Evolutionary conservation across 2,797 vertebrate species (phyloP), one percentile per base, ranked within the genome.

Genomic region (Myoxocephalus aenaeus): DNA sequence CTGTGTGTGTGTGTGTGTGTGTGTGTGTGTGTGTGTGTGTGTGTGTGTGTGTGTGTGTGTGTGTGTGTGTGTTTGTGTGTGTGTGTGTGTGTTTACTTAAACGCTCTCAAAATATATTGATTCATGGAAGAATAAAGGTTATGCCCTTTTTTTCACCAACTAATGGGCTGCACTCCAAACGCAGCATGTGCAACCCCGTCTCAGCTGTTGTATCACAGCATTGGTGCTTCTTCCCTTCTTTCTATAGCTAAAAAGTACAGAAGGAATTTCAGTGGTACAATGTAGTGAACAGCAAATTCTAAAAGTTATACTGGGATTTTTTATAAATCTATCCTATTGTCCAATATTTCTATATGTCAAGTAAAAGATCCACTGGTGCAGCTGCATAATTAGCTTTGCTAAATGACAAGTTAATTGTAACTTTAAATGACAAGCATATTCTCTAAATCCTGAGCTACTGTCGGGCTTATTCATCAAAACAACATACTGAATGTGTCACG

Each of bases 151-250:
- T 56, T 20, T 9, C 42, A 51, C 64, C 18, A 65, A 56, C 25
- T 65, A 51, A 75, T 25, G 27, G 32, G 57, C 40, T 58, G 9
- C 22, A 42, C 15, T 65, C 27, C 8, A 71, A 61, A 63, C 3
- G 2, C 71, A 79, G 14, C 48, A 70, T 57, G 34, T 73, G 57
- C 3, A 36, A 29, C 15, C 25, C 44, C 65, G 25, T 32, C 64
- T 50, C 56, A 82, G 64, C 57, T 73, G 56, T 71, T 84, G 70
- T 62, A 29, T 77, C 67, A 75, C 36, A 56, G 18, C 20, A 75
- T 79, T 80, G 78, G 61, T 81, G 80, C 57, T 75, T 83, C 73
- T 77, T 75, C 67, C 66, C 34, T 73, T 77, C 25, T 75, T 70
- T 40, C 25, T 36, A 70, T 9, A 32, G 44, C 75, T 63, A 7